A percentile compares a stretch with the other conserved stretches of the same genome.
These are phyloP conservation scores for Halictus ligatus DNA, from an alignment of 2,888 invertebrate species.

Conservation along the genomic window DNA sequence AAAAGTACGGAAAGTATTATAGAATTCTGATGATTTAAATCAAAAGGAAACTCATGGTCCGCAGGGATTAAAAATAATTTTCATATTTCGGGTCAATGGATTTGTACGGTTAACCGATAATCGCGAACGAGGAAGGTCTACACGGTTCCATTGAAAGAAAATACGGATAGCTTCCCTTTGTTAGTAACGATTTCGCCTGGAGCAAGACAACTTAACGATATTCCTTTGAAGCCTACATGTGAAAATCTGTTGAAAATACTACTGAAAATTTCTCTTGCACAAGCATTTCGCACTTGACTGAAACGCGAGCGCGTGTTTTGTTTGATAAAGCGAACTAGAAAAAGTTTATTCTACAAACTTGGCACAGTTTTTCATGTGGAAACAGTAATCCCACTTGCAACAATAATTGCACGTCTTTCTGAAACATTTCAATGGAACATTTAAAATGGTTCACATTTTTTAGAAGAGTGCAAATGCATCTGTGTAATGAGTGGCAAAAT, in stretches of 20 bases:
- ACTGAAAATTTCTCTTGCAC: not conserved
- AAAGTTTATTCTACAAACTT: not conserved
- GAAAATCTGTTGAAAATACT: not conserved
- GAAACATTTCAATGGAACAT: not conserved
- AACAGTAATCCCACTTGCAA: not conserved
- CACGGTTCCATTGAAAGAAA: not conserved
- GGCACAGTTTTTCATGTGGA: not conserved
- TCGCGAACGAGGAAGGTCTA: not conserved
- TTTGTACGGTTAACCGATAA: not conserved
- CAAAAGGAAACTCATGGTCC: not conserved
- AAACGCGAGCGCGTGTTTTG: not conserved
- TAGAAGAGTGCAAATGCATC: not conserved
- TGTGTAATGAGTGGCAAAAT: not conserved
- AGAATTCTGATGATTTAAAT: no score
- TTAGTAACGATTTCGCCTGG: not conserved
- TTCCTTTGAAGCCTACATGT: not conserved
- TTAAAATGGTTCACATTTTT: not conserved
- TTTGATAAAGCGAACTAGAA: not conserved
- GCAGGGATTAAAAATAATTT: not conserved
- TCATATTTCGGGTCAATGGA: not conserved
- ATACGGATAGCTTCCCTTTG: not conserved
- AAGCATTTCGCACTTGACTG: not conserved
- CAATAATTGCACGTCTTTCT: not conserved
- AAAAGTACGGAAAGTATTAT: not conserved
- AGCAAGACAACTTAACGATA: not conserved